These are phyloP conservation scores for Muntiacus reevesi DNA, from an alignment of 2,113 vertebrate species.

Conservation along the genomic window DNA sequence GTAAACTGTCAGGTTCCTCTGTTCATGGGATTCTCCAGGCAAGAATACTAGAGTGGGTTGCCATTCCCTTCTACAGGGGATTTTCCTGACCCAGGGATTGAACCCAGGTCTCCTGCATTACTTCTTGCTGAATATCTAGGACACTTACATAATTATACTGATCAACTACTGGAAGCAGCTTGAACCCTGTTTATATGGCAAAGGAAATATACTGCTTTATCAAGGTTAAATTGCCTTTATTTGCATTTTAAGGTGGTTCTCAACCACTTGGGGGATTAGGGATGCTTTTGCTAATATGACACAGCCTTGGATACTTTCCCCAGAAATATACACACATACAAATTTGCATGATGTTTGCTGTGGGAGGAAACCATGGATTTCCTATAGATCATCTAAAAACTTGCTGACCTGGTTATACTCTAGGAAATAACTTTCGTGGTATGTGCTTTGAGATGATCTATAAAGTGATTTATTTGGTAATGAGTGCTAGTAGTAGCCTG, in stretches of 20 bases:
- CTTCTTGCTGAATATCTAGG: not conserved
- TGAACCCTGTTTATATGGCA: not conserved
- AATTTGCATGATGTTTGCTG: not conserved
- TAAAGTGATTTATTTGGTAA: not conserved
- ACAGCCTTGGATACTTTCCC: not conserved
- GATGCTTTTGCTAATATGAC: not conserved
- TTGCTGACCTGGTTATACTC: not conserved
- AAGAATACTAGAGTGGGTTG: not conserved
- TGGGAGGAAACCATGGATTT: not conserved
- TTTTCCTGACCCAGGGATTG: not conserved
- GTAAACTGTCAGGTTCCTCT: not conserved
- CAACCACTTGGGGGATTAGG: not conserved
- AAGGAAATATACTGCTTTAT: not conserved
- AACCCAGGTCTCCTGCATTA: not conserved
- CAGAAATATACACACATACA: not conserved
- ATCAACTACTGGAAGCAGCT: not conserved
- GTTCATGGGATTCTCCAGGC: not conserved
- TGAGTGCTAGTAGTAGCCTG: not conserved
- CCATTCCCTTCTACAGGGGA: not conserved
- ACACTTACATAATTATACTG: not conserved
- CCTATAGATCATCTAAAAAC: not conserved
- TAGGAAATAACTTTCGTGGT: not conserved
- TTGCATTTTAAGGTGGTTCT: not conserved
- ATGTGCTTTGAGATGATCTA: not conserved
- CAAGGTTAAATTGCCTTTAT: not conserved